Percentiles rank a stretch among this genome's conserved stretches.
These are phyloP conservation scores for Meandrusa payeni DNA, from an alignment of 2,888 invertebrate species.

Conservation along the genomic window DNA sequence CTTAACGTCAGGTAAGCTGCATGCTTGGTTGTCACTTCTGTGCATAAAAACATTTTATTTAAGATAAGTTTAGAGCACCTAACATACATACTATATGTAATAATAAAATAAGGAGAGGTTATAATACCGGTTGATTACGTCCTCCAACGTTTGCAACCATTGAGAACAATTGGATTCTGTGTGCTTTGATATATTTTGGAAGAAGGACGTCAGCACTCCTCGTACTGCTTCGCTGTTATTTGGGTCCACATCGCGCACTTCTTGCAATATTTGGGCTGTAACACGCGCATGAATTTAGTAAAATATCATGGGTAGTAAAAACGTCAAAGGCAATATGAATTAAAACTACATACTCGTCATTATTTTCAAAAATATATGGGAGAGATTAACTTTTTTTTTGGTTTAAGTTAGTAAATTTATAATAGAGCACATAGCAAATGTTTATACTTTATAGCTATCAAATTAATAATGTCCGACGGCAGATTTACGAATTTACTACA, in stretches of 20 bases:
- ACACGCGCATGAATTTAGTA: background rate
- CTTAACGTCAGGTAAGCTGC: no score
- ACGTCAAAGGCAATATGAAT: background rate
- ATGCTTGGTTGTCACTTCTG: no score
- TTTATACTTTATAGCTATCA: no score
- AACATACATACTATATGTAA: no score
- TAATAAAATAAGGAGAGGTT: conserved; percentile 43
- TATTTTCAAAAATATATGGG: no score
- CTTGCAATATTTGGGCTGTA: conserved; percentile 59
- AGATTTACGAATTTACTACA: no score
- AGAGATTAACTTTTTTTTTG: no score
- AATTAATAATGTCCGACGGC: no score
- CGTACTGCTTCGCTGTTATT: conserved; percentile 65
- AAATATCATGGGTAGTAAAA: background rate
- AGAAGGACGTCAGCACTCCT: conserved; percentile 51
- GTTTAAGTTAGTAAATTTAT: no score
- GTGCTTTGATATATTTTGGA: conserved; percentile 53
- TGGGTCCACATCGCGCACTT: conserved; percentile 56
- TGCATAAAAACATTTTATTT: no score
- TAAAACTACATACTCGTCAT: conserved; percentile 14
- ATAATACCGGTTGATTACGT: conserved; percentile 62
- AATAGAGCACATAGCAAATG: no score
- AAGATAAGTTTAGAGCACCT: no score
- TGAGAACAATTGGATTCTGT: conserved; percentile 40
- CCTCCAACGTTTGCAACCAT: conserved; percentile 54